Conservation (phyloP, 2,113 vertebrate genomes). For the Andinoacara biseriatus region DNA sequence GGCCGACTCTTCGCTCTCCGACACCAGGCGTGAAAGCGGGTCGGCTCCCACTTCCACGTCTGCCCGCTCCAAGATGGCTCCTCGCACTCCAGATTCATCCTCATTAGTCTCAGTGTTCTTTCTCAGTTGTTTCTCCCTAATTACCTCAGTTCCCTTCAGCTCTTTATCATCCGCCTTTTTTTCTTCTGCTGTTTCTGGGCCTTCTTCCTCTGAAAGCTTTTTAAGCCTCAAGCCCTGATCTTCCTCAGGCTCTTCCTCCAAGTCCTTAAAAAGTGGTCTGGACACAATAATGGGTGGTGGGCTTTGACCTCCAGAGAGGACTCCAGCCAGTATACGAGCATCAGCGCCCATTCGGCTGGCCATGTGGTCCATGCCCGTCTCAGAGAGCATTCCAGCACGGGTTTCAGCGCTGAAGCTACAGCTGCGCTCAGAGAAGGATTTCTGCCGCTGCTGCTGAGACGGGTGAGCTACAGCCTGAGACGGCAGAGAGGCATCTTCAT, state of each 20-base stretch:
- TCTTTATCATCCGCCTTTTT: not conserved
- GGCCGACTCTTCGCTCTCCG: slow-evolving; percentile 77
- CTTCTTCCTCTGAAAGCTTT: slow-evolving; percentile 70
- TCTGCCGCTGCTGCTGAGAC: slow-evolving; percentile 87
- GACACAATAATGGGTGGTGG: slow-evolving; percentile 50
- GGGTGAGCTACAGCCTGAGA: slow-evolving; percentile 75
- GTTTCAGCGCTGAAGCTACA: slow-evolving; percentile 95
- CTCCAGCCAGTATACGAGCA: slow-evolving; percentile 92
- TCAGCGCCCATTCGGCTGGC: slow-evolving; percentile 94
- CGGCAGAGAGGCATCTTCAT: slow-evolving; percentile 60
- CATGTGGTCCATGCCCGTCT: slow-evolving; percentile 89
- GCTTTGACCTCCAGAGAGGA: slow-evolving; percentile 79
- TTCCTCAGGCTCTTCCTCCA: slow-evolving; percentile 67
- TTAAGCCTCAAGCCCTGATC: slow-evolving; percentile 43
- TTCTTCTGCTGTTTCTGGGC: slow-evolving; percentile 19
- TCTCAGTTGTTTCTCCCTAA: slow-evolving; percentile 7
- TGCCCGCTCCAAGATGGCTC: slow-evolving; percentile 81
- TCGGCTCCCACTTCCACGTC: slow-evolving; percentile 92
- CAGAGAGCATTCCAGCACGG: slow-evolving; percentile 89
- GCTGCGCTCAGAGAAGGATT: slow-evolving; percentile 89
- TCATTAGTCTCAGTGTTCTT: slow-evolving; percentile 48
- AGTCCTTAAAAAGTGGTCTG: slow-evolving; percentile 75
- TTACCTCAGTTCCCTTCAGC: not conserved
- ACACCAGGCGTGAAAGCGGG: slow-evolving; percentile 91
- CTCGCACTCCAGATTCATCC: slow-evolving; percentile 47